Percentiles rank a stretch among this genome's conserved stretches.
Evolutionary conservation across 2,888 invertebrate genomes (phyloP).

Genomic region (Acanthosepion pharaonis): DNA sequence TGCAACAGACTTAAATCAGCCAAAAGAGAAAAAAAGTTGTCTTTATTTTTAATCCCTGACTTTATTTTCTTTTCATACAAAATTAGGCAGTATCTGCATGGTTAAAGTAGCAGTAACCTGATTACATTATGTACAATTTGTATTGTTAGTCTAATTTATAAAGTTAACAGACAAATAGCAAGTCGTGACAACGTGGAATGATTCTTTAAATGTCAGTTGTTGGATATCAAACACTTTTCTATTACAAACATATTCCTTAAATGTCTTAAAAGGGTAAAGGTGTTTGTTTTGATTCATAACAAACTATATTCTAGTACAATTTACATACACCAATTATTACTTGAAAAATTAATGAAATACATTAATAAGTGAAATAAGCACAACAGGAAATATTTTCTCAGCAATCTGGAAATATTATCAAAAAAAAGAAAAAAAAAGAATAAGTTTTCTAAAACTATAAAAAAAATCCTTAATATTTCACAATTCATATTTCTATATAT

Average conservation of each 20-base stretch:
- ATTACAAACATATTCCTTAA: background rate
- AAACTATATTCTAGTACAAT: background rate
- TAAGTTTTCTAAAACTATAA: no score
- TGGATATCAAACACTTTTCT: slow-evolving; percentile 33
- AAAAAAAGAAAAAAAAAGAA: no score
- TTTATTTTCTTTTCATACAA: slow-evolving; percentile 14
- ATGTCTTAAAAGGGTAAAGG: background rate
- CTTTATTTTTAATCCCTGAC: slow-evolving; percentile 14
- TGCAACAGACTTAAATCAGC: background rate
- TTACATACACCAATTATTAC: background rate
- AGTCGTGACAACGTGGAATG: background rate
- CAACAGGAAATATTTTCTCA: background rate
- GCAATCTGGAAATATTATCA: background rate
- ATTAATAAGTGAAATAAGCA: background rate
- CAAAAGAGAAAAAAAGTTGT: background rate
- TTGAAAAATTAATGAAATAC: background rate
- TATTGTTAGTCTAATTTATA: background rate
- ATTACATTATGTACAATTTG: background rate
- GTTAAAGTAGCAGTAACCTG: slow-evolving; percentile 15
- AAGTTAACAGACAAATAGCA: background rate
- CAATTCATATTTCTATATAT: no score
- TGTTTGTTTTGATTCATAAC: background rate
- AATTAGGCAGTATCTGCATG: background rate
- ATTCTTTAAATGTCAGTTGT: background rate
- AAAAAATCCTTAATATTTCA: no score